phyloP scores from a whole-genome alignment of 2,888 invertebrate species.

The Aleiodes testaceus region DNA sequence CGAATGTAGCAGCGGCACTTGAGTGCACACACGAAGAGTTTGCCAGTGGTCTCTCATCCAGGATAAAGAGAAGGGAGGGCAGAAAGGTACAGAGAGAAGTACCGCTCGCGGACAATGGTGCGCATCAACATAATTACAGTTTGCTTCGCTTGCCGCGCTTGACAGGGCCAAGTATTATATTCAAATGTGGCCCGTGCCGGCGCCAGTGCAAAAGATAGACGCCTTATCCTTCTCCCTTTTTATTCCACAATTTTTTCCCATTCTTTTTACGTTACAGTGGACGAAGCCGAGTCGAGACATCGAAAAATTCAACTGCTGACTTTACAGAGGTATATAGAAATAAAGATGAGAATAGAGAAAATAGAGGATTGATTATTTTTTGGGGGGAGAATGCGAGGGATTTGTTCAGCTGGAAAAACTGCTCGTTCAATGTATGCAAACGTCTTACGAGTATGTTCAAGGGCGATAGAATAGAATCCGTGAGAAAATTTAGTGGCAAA shows the following conservation, averaged over 20 bases:
- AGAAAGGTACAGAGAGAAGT: conserved; percentile 49
- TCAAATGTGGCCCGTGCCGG: conserved; percentile 66
- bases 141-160: conserved; percentile 63
- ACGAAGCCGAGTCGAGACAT: not conserved
- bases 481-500: too few relatives aligned
- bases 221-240: conserved; percentile 39
- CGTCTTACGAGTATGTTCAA: conserved; percentile 57
- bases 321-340: not conserved
- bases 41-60: conserved; percentile 42
- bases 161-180: conserved; percentile 68
- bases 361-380: conserved; percentile 52
- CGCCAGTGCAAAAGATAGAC: conserved; percentile 52
- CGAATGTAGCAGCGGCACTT: conserved; percentile 50
- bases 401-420: conserved; percentile 71
- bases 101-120: conserved; percentile 67
- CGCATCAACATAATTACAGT: conserved; percentile 73
- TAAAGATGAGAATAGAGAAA: too few relatives aligned
- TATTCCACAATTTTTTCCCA: not conserved
- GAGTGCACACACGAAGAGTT: conserved; percentile 19
- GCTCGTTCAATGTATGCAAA: conserved; percentile 71
- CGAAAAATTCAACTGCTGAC: not conserved
- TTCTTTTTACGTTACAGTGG: not conserved
- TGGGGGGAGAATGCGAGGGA: conserved; percentile 58
- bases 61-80: conserved; percentile 51
- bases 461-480: too few relatives aligned